Evolutionary conservation across 2,113 vertebrate genomes (phyloP).

Genomic region (Okapia johnstoni): DNA sequence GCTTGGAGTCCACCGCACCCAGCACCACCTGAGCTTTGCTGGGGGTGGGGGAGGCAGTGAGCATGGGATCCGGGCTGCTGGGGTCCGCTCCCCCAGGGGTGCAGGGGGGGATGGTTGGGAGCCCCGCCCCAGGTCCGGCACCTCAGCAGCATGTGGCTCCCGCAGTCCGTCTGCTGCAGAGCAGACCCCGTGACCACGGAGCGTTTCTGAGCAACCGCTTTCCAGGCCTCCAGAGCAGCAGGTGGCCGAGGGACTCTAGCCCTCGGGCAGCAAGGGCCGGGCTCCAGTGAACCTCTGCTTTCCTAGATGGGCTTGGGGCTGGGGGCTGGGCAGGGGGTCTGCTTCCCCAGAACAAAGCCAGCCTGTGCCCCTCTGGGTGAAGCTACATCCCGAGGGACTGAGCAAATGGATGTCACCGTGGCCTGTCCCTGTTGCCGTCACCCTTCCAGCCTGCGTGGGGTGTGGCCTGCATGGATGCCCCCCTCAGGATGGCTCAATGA

Average conservation of each 20-base stretch:
- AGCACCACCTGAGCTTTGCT: background rate
- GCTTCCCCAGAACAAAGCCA: background rate
- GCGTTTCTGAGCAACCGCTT: background rate
- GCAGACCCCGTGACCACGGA: background rate
- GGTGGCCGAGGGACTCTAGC: background rate
- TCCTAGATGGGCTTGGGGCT: background rate
- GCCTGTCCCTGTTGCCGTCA: background rate
- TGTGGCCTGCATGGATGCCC: accelerated
- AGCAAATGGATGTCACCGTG: accelerated
- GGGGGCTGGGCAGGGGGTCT: background rate
- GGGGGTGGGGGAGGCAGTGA: background rate
- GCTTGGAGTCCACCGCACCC: background rate
- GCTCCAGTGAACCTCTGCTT: background rate
- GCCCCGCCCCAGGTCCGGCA: background rate
- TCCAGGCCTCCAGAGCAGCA: background rate
- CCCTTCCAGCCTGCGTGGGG: background rate
- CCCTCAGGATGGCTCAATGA: background rate
- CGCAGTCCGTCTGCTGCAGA: background rate
- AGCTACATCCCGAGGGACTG: background rate
- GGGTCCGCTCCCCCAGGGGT: background rate
- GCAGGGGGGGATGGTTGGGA: background rate
- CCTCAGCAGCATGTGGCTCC: background rate
- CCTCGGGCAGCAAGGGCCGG: background rate
- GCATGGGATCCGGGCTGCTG: background rate
- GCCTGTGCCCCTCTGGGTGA: background rate